phyloP scores from a whole-genome alignment of 2,113 vertebrate species.

The Cyanoliseus patagonus region DNA sequence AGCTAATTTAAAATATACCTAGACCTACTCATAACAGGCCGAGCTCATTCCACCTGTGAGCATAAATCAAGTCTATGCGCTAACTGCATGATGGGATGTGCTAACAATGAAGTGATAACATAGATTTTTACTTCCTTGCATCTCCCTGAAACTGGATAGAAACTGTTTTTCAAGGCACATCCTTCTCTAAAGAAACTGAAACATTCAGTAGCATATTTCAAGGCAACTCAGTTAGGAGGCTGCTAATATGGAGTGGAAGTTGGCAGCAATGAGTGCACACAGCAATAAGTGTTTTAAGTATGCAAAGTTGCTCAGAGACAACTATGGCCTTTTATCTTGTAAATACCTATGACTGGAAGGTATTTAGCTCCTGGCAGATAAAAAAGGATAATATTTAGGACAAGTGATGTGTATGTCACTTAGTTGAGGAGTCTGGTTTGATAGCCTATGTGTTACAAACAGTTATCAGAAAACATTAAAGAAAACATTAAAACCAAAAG shows the following conservation, averaged over 20 bases:
- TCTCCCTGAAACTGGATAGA: background rate
- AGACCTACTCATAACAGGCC: background rate
- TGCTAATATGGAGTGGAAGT: accelerated
- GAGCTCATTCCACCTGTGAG: background rate
- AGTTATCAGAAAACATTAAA: background rate
- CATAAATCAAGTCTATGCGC: background rate
- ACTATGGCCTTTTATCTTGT: background rate
- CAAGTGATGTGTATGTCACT: background rate
- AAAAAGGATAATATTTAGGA: background rate
- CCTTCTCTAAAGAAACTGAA: background rate
- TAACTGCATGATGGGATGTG: background rate
- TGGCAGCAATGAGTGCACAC: background rate
- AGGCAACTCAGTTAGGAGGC: background rate
- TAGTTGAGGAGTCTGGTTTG: background rate
- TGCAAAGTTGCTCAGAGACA: background rate
- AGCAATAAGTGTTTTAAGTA: background rate
- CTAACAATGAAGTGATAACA: background rate
- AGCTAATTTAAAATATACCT: conserved; percentile 18
- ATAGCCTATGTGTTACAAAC: background rate
- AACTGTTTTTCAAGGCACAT: background rate
- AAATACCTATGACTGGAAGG: background rate
- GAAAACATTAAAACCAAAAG: background rate
- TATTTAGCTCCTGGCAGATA: background rate
- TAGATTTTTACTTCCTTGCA: background rate
- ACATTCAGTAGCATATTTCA: background rate